These are phyloP conservation scores for Drosophila infuscata DNA, from an alignment of 2,888 invertebrate species.

Conservation along the genomic window DNA sequence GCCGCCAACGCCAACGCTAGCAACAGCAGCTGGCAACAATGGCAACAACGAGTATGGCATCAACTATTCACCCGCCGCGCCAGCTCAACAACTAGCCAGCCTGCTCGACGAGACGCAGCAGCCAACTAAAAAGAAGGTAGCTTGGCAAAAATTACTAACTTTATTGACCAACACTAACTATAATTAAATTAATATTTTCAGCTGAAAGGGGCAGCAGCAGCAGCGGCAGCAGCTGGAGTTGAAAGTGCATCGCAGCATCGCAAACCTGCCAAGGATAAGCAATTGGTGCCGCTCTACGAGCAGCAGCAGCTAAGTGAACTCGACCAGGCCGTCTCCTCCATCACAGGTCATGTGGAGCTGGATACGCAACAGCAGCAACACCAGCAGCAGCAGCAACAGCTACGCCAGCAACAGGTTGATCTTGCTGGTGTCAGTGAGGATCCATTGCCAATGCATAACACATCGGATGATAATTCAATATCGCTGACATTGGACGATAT, in stretches of 20 bases:
- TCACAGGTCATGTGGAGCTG: conserved; percentile 62
- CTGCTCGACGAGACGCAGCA: conserved; percentile 55
- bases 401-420: conserved; percentile 47
- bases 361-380: conserved; percentile 18
- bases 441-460: conserved; percentile 70
- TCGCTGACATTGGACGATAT: conserved; percentile 82
- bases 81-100: conserved; percentile 24
- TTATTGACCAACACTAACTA: background rate
- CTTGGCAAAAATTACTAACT: background rate
- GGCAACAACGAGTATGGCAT: conserved; percentile 27
- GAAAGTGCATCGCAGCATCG: conserved; percentile 56
- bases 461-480: conserved; percentile 83
- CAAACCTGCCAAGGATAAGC: conserved; percentile 63
- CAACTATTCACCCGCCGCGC: conserved; percentile 66
- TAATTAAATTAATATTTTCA: conserved; percentile 16
- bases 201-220: conserved; percentile 58
- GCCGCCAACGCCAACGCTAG: conserved; percentile 77
- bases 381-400: conserved; percentile 40
- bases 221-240: conserved; percentile 35
- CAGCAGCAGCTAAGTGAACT: conserved; percentile 68
- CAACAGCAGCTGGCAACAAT: conserved; percentile 22
- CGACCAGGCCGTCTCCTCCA: conserved; percentile 81
- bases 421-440: conserved; percentile 50
- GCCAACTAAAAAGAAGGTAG: conserved; percentile 71
- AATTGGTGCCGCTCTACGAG: conserved; percentile 47